A percentile compares a stretch with the other conserved stretches of the same genome.
phyloP scores from a whole-genome alignment of 2,113 vertebrate species.

The Nematolebias whitei region DNA sequence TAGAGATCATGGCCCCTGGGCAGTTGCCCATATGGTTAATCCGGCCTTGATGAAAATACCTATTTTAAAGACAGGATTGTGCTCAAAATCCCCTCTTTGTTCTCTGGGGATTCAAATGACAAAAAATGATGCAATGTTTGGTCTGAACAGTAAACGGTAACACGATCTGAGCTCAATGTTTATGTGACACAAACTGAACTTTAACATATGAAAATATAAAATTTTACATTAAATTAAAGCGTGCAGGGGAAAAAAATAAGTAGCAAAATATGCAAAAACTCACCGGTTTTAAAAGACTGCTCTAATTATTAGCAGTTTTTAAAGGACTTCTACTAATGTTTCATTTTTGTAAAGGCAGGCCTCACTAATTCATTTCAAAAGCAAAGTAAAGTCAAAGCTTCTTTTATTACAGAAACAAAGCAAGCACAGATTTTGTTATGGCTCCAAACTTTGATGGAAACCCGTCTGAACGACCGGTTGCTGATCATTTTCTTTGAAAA shows the following conservation, averaged over 20 bases:
- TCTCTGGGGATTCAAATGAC: background rate
- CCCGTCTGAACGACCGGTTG: conserved; percentile 87
- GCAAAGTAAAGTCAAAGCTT: conserved; percentile 88
- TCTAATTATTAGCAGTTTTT: too few species aligned
- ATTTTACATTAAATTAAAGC: background rate
- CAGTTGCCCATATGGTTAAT: too few species aligned
- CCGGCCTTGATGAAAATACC: background rate
- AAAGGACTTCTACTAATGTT: background rate
- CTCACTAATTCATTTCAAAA: conserved; percentile 37
- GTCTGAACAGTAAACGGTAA: background rate
- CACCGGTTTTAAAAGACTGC: background rate
- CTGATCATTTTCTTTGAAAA: conserved; percentile 74
- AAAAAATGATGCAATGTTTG: background rate
- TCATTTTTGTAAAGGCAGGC: background rate
- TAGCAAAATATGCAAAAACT: background rate
- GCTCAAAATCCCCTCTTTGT: background rate
- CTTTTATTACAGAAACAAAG: conserved; percentile 90
- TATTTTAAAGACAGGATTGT: background rate
- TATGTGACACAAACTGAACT: background rate
- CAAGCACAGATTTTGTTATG: conserved; percentile 88
- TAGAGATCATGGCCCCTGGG: too few species aligned
- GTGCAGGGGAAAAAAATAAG: background rate
- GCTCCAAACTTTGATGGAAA: conserved; percentile 92
- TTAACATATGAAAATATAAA: background rate
- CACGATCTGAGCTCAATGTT: background rate